These are phyloP conservation scores for Ptychobarbus kaznakovi DNA, from an alignment of 2,797 vertebrate species.

Conservation along the genomic window DNA sequence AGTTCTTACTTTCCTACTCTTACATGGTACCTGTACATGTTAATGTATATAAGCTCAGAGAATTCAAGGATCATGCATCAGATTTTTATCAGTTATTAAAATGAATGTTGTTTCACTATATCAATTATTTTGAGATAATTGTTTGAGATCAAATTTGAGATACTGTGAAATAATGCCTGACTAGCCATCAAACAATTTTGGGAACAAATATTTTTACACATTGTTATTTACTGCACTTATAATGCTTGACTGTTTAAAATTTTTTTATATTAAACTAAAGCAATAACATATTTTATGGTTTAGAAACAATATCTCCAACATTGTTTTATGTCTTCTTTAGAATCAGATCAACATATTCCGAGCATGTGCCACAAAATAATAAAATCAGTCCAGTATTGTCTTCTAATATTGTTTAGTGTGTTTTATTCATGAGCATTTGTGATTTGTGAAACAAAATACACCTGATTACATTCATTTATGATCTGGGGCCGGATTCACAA, in stretches of 20 bases:
- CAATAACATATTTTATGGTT: slow-evolving; percentile 3
- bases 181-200: not conserved
- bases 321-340: slow-evolving; percentile 5
- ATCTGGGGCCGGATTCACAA: not conserved
- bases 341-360: not conserved
- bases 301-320: not conserved
- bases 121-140: not conserved
- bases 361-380: slow-evolving; percentile 32
- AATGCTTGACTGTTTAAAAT: not conserved
- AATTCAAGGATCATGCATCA: not conserved
- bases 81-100: not conserved
- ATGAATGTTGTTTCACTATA: not conserved
- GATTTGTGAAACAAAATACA: not conserved
- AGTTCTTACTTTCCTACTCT: not conserved
- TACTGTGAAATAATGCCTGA: slow-evolving; percentile 11
- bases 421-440: slow-evolving; percentile 13
- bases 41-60: not conserved
- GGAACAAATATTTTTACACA: not conserved
- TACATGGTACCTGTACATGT: not conserved
- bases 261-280: not conserved
- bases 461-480: not conserved
- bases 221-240: not conserved
- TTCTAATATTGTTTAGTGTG: not conserved
- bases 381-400: slow-evolving; percentile 36
- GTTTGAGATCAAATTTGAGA: not conserved